phyloP scores from a whole-genome alignment of 30 jellyfish, hydroid and myxozoan genomes.

The Aurelia coerulea region DNA sequence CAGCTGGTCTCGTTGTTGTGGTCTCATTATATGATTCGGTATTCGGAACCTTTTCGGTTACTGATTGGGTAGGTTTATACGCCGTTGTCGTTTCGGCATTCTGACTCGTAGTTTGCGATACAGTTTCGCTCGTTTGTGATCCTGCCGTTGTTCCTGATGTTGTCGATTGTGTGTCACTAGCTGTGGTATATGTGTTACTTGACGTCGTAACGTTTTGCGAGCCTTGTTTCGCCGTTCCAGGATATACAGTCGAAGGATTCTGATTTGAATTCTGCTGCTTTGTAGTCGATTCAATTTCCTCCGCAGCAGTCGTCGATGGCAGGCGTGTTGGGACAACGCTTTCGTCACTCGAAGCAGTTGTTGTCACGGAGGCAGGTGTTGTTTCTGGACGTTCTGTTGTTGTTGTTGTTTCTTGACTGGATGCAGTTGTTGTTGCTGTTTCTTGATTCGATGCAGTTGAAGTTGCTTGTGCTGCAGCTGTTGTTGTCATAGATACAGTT shows the following conservation, averaged over 20 bases:
- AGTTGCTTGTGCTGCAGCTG: conserved; percentile 11
- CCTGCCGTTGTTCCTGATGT: conserved; percentile 20
- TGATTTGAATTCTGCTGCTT: background rate
- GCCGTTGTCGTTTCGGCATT: conserved; percentile 4
- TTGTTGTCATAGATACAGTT: conserved; percentile 4
- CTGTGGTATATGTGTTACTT: conserved; percentile 1
- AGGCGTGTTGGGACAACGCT: conserved; percentile 4
- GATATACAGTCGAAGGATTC: background rate
- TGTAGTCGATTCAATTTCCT: background rate
- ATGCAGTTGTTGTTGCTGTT: conserved; percentile 11
- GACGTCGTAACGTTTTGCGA: conserved; percentile 2
- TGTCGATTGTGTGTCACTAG: background rate
- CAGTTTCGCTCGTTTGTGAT: background rate
- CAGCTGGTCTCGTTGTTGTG: background rate
- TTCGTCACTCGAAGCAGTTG: conserved; percentile 7
- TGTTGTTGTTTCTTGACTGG: background rate
- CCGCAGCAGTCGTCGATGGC: too few relatives aligned
- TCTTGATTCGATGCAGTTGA: conserved; percentile 1
- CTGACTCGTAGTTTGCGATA: background rate
- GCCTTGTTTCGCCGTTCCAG: background rate
- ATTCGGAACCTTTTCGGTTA: too few relatives aligned
- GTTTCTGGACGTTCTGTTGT: background rate
- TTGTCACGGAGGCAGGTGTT: background rate
- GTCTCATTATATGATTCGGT: background rate
- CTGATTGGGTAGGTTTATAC: too few relatives aligned